Evolutionary conservation across 2,888 invertebrate genomes (phyloP).

Genomic region (Drosophila percnosoma): DNA sequence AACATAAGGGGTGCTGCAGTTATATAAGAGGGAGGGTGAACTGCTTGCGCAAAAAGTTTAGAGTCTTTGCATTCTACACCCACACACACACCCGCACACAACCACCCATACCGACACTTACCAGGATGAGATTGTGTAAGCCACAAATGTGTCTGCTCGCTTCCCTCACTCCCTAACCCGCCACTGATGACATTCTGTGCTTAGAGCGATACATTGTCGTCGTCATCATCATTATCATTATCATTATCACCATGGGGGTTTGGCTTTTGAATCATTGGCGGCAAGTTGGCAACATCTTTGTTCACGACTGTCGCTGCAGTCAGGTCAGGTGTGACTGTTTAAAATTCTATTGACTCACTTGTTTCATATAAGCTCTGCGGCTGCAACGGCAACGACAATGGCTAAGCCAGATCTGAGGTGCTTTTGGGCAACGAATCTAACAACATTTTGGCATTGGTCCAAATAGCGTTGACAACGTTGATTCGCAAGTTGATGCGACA

Average conservation of each 20-base stretch:
- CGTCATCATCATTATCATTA: slow-evolving; percentile 9
- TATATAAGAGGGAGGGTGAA: neutral
- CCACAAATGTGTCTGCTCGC: slow-evolving; percentile 19
- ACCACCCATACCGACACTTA: slow-evolving; percentile 1
- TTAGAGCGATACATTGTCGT: slow-evolving; percentile 38
- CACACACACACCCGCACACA: slow-evolving; percentile 4
- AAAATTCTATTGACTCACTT: slow-evolving; percentile 65
- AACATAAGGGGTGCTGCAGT: slow-evolving; percentile 31
- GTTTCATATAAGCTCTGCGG: slow-evolving; percentile 46
- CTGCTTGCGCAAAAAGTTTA: slow-evolving; percentile 31
- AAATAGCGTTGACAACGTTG: slow-evolving; percentile 8
- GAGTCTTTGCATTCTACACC: slow-evolving; percentile 45
- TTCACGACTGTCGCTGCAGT: slow-evolving; percentile 10
- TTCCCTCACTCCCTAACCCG: neutral
- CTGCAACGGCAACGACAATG: slow-evolving; percentile 12
- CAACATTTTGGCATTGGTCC: slow-evolving; percentile 9
- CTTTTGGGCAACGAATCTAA: slow-evolving; percentile 6
- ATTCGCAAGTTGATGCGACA: slow-evolving; percentile 3
- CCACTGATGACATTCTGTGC: slow-evolving; percentile 30
- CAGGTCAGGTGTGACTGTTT: slow-evolving; percentile 55
- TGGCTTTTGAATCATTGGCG: slow-evolving; percentile 48
- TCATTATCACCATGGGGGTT: slow-evolving; percentile 33
- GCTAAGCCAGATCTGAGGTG: slow-evolving; percentile 10
- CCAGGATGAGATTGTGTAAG: neutral
- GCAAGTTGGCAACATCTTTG: slow-evolving; percentile 42